Percentiles rank a stretch among this genome's conserved stretches.
phyloP scores from a whole-genome alignment of 2,113 vertebrate genomes.

The Leptodactylus fuscus region DNA sequence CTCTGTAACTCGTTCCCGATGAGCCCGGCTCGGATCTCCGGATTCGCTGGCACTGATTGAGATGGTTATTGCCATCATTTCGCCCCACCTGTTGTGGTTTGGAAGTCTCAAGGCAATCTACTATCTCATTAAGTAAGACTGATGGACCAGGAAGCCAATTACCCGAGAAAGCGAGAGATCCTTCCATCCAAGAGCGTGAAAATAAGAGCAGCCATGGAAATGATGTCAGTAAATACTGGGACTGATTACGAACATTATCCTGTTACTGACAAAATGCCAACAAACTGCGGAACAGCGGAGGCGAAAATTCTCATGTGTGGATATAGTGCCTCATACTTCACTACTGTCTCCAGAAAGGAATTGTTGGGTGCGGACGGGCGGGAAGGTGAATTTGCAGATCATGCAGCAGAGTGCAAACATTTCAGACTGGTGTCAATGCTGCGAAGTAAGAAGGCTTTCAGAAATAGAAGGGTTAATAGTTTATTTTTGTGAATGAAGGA shows the following conservation, averaged over 20 bases:
- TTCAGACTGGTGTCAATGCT: no score
- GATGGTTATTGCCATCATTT: neutral
- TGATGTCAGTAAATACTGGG: neutral
- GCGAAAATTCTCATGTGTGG: neutral
- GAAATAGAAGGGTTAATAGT: no score
- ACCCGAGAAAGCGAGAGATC: neutral
- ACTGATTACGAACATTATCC: neutral
- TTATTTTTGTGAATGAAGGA: no score
- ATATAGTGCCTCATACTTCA: no score
- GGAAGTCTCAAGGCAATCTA: slow-evolving; percentile 19
- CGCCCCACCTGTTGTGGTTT: neutral
- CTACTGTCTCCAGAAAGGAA: neutral
- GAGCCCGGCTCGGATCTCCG: neutral
- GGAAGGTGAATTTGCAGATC: no score
- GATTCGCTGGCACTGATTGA: neutral
- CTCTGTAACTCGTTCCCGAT: neutral
- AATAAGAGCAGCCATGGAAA: neutral
- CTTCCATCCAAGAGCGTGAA: neutral
- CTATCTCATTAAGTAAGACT: slow-evolving; percentile 13
- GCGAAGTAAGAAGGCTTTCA: no score
- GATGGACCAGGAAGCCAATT: slow-evolving; percentile 27
- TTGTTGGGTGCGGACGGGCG: no score
- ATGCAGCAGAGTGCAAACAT: no score
- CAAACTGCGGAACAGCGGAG: neutral
- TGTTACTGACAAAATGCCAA: neutral